Percentiles rank a stretch among this genome's conserved stretches.
These are phyloP conservation scores for Uloborus plumipes DNA, from an alignment of 2,888 invertebrate genomes.

Conservation along the genomic window DNA sequence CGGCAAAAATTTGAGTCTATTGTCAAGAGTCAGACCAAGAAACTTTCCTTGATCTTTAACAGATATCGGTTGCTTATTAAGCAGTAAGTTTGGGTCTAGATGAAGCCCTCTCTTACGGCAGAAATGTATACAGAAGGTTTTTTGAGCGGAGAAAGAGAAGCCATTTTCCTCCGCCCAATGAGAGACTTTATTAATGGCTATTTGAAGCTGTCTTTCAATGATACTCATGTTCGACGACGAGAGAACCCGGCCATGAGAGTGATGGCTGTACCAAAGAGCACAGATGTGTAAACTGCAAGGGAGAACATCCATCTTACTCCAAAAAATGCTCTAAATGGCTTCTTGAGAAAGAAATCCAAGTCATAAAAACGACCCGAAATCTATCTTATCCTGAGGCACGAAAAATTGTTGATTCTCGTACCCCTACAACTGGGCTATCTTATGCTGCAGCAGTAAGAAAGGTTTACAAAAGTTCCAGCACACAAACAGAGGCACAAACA, in stretches of 20 bases:
- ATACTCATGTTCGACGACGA: no score
- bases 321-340: not conserved
- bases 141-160: no score
- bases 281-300: not conserved
- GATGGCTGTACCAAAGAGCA: not conserved
- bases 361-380: not conserved
- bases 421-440: not conserved
- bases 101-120: no score
- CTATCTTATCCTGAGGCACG: not conserved
- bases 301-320: not conserved
- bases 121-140: no score
- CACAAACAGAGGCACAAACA: not conserved
- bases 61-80: no score
- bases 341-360: not conserved
- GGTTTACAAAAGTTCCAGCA: not conserved
- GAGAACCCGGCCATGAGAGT: slow-evolving; percentile 2
- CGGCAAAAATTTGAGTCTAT: no score
- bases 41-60: no score
- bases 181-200: no score
- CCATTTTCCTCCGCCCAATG: no score
- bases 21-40: no score
- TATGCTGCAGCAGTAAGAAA: not conserved
- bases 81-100: no score
- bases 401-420: not conserved
- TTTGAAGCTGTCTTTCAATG: no score